These are phyloP conservation scores for Sesia bembeciformis DNA, from an alignment of 2,888 invertebrate genomes.

Conservation along the genomic window DNA sequence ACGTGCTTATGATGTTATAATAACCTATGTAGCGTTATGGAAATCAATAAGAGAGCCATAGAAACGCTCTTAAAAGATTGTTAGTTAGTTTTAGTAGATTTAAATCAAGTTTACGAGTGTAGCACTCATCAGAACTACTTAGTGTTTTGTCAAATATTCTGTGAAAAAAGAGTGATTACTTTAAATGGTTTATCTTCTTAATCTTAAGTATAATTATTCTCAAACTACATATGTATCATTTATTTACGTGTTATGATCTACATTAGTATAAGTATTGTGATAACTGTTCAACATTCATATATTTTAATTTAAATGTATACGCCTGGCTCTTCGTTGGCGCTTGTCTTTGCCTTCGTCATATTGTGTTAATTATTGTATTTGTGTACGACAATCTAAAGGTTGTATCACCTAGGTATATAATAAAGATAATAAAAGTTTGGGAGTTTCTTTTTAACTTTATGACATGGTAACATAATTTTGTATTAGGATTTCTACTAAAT, in stretches of 20 bases:
- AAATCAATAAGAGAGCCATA: no score
- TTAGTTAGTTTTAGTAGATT: no score
- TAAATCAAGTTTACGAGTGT: no score
- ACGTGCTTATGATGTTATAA: no score
- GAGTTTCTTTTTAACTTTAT: constrained; percentile 36
- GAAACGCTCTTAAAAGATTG: no score
- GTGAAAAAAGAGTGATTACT: no score
- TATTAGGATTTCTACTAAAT: no score
- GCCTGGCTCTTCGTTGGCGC: not conserved
- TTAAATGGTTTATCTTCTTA: no score
- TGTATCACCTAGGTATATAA: constrained; percentile 39
- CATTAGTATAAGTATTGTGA: constrained; percentile 52
- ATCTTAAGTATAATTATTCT: not conserved
- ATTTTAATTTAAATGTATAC: constrained; percentile 8
- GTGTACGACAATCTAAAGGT: constrained; percentile 15
- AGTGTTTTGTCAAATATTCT: no score
- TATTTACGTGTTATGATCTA: constrained; percentile 48
- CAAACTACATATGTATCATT: constrained; percentile 26
- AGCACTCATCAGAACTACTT: no score
- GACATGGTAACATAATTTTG: no score
- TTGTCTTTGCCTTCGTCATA: constrained; percentile 10
- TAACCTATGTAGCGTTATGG: no score
- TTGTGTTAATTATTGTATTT: constrained; percentile 4
- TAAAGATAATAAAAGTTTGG: constrained; percentile 48
- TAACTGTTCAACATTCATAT: constrained; percentile 30